Conservation (phyloP, 2,888 invertebrate species). For the Miltochrista miniata region DNA sequence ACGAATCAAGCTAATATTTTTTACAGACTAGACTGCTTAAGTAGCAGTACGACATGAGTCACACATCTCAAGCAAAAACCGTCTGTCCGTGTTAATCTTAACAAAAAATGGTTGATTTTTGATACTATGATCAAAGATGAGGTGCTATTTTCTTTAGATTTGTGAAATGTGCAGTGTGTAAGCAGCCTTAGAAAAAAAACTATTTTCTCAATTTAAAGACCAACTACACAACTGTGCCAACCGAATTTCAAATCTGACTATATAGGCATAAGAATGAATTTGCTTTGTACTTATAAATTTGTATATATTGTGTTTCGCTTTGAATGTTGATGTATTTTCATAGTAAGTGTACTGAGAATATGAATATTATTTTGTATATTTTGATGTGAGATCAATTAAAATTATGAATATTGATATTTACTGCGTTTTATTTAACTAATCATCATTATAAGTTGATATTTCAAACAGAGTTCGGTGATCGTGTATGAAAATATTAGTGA, state of each 20-base stretch:
- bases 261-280: conserved; percentile 9
- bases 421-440: neutral
- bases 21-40: too few relatives aligned
- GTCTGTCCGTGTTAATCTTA: too few relatives aligned
- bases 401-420: conserved; percentile 14
- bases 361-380: conserved; percentile 32
- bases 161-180: neutral
- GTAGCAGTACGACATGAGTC: too few relatives aligned
- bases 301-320: conserved; percentile 15
- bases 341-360: conserved; percentile 15
- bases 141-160: too few relatives aligned
- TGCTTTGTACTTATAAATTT: conserved; percentile 4
- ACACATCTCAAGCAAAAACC: too few relatives aligned
- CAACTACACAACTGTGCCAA: conserved; percentile 19
- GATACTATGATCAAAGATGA: too few relatives aligned
- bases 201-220: neutral
- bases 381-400: conserved; percentile 32
- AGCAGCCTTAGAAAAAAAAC: neutral
- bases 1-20: too few relatives aligned
- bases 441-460: neutral
- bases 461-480: too few relatives aligned
- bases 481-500: too few relatives aligned
- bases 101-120: too few relatives aligned
- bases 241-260: conserved; percentile 14
- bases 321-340: conserved; percentile 24